Evolutionary conservation across 2,888 invertebrate species (phyloP), one percentile per base, ranked within the genome.

Genomic region (Plutella xylostella): DNA sequence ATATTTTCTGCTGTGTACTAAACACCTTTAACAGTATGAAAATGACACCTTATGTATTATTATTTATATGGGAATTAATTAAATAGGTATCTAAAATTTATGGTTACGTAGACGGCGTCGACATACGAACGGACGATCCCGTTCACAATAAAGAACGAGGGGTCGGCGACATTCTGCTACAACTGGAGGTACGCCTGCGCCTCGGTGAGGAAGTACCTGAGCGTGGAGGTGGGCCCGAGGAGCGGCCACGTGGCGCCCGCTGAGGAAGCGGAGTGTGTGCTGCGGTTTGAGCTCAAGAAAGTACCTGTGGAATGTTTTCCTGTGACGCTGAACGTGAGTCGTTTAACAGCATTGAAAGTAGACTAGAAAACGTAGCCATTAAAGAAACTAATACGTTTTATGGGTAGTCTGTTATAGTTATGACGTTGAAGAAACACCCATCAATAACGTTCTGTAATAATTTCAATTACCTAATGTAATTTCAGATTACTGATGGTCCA

Each of bases 401-500:
- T n/a, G n/a, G n/a, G n/a, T n/a, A n/a, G n/a, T n/a, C n/a, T n/a
- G n/a, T n/a, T n/a, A n/a, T n/a, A n/a, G n/a, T n/a, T n/a, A n/a
- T n/a, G n/a, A n/a, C n/a, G n/a, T n/a, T n/a, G n/a, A n/a, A n/a
- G n/a, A n/a, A n/a, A n/a, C n/a, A n/a, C n/a, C n/a, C n/a, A n/a
- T n/a, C n/a, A n/a, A n/a, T n/a, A n/a, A n/a, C n/a, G n/a, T n/a
- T n/a, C n/a, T n/a, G n/a, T n/a, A n/a, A n/a, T n/a, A n/a, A n/a
- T n/a, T n/a, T n/a, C n/a, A n/a, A n/a, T n/a, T n/a, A n/a, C n/a
- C n/a, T 6, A 28, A n/a, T 19, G 2, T 3, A 11, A 9, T 37
- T 37, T 12, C 45, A 91, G 90, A 87, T 92, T 47, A 78, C 85
- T 25, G 87, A 89, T 63, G 92, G 92, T 0, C 89, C 90, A 3